phyloP scores from a whole-genome alignment of 2,888 invertebrate genomes.

The Drosophila tripunctata region DNA sequence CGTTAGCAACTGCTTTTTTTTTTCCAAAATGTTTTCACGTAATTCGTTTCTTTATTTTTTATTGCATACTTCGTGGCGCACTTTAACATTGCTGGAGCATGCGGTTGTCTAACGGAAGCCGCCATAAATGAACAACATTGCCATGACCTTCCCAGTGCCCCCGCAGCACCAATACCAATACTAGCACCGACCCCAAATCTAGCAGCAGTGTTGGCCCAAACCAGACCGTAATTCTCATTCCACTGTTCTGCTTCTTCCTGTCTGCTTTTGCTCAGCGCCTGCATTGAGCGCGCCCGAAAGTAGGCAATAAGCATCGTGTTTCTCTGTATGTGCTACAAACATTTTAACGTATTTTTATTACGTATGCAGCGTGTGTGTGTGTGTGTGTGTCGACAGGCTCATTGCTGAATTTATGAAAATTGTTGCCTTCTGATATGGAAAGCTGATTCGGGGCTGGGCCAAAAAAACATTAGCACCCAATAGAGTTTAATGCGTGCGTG shows the following conservation, averaged over 20 bases:
- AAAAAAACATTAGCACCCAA: constrained; percentile 78
- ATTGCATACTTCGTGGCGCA: constrained; percentile 22
- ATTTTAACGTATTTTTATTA: constrained; percentile 81
- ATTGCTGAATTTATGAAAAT: constrained; percentile 79
- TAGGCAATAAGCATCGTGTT: constrained; percentile 79
- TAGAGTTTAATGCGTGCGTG: constrained; percentile 76
- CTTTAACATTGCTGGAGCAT: constrained; percentile 46
- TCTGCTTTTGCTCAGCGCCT: constrained; percentile 9
- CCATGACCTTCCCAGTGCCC: constrained; percentile 38
- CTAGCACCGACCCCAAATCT: too few species aligned
- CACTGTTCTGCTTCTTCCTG: not conserved
- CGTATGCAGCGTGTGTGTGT: constrained; percentile 43
- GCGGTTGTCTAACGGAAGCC: constrained; percentile 57
- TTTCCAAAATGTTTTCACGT: constrained; percentile 3
- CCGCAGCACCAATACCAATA: too few species aligned
- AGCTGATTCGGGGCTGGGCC: constrained; percentile 15
- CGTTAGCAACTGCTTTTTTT: not conserved
- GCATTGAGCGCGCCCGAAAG: constrained; percentile 59
- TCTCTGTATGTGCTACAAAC: constrained; percentile 73
- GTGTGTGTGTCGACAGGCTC: constrained; percentile 65
- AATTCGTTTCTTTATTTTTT: constrained; percentile 22
- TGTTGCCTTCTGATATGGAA: constrained; percentile 59
- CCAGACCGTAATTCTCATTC: too few species aligned
- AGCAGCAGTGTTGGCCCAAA: too few species aligned
- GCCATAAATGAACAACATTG: constrained; percentile 70